These are phyloP conservation scores for Rhinichthys osculus DNA, from an alignment of 2,797 vertebrate species.

Conservation along the genomic window DNA sequence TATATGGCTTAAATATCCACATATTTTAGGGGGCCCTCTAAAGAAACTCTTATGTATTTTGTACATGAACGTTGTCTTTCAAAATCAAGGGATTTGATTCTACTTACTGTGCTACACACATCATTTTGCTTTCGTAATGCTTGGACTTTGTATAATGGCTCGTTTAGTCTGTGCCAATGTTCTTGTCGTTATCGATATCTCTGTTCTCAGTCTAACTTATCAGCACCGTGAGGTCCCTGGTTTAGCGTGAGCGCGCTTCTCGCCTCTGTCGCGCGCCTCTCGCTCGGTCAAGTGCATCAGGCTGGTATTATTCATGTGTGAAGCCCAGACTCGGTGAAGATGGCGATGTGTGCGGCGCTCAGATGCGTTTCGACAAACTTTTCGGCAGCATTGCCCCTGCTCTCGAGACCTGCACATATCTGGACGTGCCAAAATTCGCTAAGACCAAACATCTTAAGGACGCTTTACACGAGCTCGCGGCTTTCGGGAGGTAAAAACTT, in stretches of 20 bases:
- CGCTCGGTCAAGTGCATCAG: constrained; percentile 61
- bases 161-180: constrained; percentile 4
- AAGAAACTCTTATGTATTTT: not conserved
- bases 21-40: not conserved
- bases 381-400: constrained; percentile 60
- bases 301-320: constrained; percentile 39
- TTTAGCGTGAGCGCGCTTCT: constrained; percentile 58
- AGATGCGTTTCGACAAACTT: constrained; percentile 75
- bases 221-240: not conserved
- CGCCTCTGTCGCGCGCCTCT: constrained; percentile 73
- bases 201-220: not conserved
- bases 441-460: constrained; percentile 66
- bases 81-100: not conserved
- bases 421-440: constrained; percentile 62
- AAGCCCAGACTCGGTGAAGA: constrained; percentile 69
- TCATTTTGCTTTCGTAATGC: not conserved
- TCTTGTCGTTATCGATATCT: constrained; percentile 17
- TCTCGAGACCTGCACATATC: constrained; percentile 53
- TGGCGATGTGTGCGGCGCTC: constrained; percentile 82
- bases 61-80: not conserved
- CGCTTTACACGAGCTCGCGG: constrained; percentile 70
- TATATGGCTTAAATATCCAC: not conserved
- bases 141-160: constrained; percentile 41
- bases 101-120: no score
- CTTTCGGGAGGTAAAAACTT: constrained; percentile 78